Conservation (phyloP, 2,888 invertebrate species). For the Alentia gelatinosa region DNA sequence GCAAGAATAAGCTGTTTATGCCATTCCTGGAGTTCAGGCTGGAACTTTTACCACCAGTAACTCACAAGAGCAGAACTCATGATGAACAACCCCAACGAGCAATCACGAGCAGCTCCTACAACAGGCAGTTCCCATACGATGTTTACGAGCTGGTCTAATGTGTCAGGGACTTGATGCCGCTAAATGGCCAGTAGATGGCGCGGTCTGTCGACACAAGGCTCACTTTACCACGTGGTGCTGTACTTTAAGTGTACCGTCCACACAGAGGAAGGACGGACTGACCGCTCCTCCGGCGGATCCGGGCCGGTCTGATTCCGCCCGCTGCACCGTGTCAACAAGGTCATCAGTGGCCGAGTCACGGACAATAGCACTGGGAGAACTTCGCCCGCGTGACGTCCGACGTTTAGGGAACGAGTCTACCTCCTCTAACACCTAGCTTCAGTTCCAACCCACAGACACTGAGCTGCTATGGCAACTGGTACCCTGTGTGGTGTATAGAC, state of each 20-base stretch:
- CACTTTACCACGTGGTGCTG: not conserved
- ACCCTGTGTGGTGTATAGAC: not conserved
- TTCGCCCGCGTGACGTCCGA: not conserved
- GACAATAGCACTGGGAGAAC: not conserved
- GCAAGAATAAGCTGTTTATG: too few relatives aligned
- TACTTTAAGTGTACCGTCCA: not conserved
- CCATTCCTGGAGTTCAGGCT: too few relatives aligned
- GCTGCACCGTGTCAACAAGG: slow-evolving; percentile 1
- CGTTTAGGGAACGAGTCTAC: not conserved
- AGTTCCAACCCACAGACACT: not conserved
- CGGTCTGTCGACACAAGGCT: not conserved
- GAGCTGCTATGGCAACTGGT: not conserved
- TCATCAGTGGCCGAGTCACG: not conserved
- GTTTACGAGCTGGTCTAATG: not conserved
- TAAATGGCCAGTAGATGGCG: not conserved
- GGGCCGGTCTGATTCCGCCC: not conserved
- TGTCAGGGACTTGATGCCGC: too few relatives aligned
- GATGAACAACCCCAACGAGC: too few relatives aligned
- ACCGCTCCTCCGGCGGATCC: not conserved
- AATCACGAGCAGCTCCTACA: too few relatives aligned
- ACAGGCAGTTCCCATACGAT: too few relatives aligned
- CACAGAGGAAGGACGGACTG: not conserved
- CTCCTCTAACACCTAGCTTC: not conserved
- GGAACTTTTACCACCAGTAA: too few relatives aligned
- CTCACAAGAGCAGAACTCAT: too few relatives aligned